Base-by-base conservation (phyloP, 1,140 invertebrate genomes). In the Drosophila chauvacae region DNA sequence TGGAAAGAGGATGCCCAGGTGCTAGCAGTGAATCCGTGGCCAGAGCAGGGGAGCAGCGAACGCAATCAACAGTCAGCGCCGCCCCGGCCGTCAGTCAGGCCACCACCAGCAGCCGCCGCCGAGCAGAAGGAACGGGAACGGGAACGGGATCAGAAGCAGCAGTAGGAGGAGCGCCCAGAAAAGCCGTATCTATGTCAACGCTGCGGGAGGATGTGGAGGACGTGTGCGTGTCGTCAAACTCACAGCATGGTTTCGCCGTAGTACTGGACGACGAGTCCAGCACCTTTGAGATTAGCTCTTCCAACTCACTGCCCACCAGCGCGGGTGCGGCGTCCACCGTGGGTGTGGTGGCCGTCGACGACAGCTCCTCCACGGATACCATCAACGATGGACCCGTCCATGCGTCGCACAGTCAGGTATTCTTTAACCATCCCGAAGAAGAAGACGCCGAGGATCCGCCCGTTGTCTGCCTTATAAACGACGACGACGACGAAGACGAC, bases 191-290 rank as follows among this genome's bases (percentile, higher is more conserved):
- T 77, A 92, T 92, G 91, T 92, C 91, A 64, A 85, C 84, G 33
- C 47, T 92, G 79, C 79, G 85, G 51, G 86, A 91, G 51, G 84
- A 90, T 58, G 88, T 80, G 53, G 85, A 86, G 69, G 85, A 91
- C 68, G 74, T 77, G 56, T 80, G 71, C 53, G 84, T 82, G 68
- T 86, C 80, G 68, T 90, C 87, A 41, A 83, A 91, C 48, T 91
- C 90, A 56, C 90, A 90, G 74, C 91, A 92, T 77, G 91, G 73
- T 55, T 92, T 81, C 64, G 86, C 86, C 61, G 90, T 91, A 74
- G 91, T 92, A 23, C 69, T 92, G 42, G 91, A 92, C 59, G 91
- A 92, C 73, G 91, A 92, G 73, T 91, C 91, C 45, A 92, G 91
- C 37, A 91, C 83, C 37, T 92, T 78, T 53, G 91, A 92, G 66